Base-by-base conservation (phyloP, 2,888 invertebrate genomes). In the Exephanes ischioxanthus region DNA sequence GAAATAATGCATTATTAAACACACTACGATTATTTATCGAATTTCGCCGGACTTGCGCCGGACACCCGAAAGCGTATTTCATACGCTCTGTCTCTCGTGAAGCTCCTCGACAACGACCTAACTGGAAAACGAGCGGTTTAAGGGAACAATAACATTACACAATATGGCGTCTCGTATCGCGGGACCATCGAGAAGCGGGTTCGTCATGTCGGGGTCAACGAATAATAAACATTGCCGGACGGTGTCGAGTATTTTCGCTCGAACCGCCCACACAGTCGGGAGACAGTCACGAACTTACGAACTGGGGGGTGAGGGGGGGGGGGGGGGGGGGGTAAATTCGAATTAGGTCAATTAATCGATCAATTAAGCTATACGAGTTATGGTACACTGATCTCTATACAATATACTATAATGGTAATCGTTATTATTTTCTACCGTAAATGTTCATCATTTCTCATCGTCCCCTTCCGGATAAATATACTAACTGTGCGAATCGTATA, bases 401-500 rank as follows among this genome's bases (percentile, higher is more conserved):
- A 83, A 85, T 85, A 83, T 83, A 78, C 75, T 81, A 82, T 75
- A 48, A 75, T 78, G 63, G 66, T 84, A 84, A 51, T 81, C 68
- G 72, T 78, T 71, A 78, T 77, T 82, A 79, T 75, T 68, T 55
- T 33, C 66, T 78, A 63, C 55, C 67, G 66, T 82, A 72, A 80
- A 80, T 79, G 37, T 82, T 82, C 16, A 77, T 84, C 75, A 45
- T 80, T 41, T 73, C 71, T 63, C 53, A 80, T 80, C 72, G 76
- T 77, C 66, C 71, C 68, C 67, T 80, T 33, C 30, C 61, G 45
- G 71, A 84, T 84, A 73, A 78, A 84, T 89, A 87, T 87, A 81
- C 87, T 88, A 91, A 90, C 89, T 91, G 90, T 90, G 90, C 91
- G 90, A 88, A 89, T 84, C 87, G 80, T 86, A 48, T 48, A 84